Conservation (phyloP, 2,797 vertebrate genomes). For the Leptodactylus fallax region DNA sequence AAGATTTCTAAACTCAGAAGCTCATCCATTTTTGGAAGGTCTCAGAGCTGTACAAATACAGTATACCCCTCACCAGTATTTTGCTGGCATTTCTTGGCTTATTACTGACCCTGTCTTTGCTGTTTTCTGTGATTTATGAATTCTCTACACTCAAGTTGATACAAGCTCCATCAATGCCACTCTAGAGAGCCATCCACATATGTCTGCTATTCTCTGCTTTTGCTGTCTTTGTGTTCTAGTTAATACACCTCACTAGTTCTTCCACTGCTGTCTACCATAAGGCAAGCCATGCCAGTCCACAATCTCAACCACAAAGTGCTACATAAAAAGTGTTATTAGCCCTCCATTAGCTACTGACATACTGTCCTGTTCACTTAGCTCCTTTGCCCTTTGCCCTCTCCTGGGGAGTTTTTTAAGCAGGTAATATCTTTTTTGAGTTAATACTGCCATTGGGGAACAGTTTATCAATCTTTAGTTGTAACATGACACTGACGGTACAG, state of each 20-base stretch:
- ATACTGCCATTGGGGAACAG: background rate
- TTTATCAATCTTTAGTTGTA: background rate
- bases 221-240: no score
- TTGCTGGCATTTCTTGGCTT: background rate
- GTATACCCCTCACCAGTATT: background rate
- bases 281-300: no score
- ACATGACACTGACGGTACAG: background rate
- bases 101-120: no score
- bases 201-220: no score
- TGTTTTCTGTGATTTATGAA: no score
- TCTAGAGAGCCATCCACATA: background rate
- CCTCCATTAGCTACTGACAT: no score
- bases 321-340: no score
- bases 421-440: background rate
- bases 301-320: no score
- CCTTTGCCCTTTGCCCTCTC: background rate
- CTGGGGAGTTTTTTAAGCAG: background rate
- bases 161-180: no score
- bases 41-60: background rate
- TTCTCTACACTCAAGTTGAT: no score
- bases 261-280: no score
- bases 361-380: background rate
- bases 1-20: background rate
- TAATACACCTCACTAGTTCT: background rate
- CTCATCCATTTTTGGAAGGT: background rate